Conservation (phyloP, 2,797 vertebrate species). For the Anableps anableps region DNA sequence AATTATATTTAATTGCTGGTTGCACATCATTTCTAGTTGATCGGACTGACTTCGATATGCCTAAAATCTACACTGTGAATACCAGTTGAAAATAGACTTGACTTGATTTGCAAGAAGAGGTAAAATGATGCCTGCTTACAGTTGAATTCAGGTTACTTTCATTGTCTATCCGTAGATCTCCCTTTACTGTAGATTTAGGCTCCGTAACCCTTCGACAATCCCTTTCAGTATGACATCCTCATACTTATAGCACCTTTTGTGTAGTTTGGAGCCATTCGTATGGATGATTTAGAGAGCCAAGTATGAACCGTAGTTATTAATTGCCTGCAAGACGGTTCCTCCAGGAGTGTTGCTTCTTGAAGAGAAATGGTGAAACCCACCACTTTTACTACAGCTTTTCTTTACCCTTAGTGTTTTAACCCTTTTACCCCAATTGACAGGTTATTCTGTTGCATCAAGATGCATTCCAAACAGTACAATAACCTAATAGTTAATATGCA, state of each 20-base stretch:
- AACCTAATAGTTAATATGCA: slow-evolving; percentile 4
- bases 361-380: not conserved
- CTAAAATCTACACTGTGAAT: slow-evolving; percentile 65
- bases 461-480: slow-evolving; percentile 58
- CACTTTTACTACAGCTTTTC: no score
- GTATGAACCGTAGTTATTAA: slow-evolving; percentile 14
- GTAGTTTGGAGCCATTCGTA: slow-evolving; percentile 19
- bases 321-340: slow-evolving; percentile 21
- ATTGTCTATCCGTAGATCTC: slow-evolving; percentile 7
- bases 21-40: slow-evolving; percentile 22
- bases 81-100: slow-evolving; percentile 34
- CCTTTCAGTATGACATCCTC: slow-evolving; percentile 30
- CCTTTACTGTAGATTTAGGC: slow-evolving; percentile 23
- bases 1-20: slow-evolving; percentile 25
- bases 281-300: slow-evolving; percentile 18
- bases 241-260: slow-evolving; percentile 43
- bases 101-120: slow-evolving; percentile 22
- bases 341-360: not conserved
- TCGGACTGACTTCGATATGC: slow-evolving; percentile 47
- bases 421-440: not conserved
- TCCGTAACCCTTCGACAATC: slow-evolving; percentile 46
- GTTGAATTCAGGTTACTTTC: slow-evolving; percentile 41
- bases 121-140: slow-evolving; percentile 18
- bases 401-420: not conserved
- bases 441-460: slow-evolving; percentile 46